These are phyloP conservation scores for Cyprinodon brontotheroides DNA, from an alignment of 2,113 vertebrate species.

Conservation along the genomic window DNA sequence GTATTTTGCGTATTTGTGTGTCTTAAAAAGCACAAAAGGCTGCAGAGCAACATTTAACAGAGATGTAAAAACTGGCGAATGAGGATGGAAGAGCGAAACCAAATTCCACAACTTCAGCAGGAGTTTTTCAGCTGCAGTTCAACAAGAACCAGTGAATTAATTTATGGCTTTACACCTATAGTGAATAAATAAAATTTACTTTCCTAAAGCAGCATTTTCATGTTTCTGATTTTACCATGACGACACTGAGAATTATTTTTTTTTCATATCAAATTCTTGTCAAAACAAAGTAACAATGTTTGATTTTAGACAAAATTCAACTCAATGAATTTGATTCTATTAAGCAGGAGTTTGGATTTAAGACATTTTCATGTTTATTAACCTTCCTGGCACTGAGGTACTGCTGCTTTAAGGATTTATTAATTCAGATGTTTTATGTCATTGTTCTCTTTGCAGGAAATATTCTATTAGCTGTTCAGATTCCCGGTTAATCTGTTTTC, in stretches of 20 bases:
- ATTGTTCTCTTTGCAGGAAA: background rate
- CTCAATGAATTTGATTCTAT: background rate
- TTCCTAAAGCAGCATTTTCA: background rate
- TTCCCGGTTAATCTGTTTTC: background rate
- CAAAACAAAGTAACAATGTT: background rate
- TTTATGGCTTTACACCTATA: background rate
- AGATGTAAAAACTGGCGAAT: background rate
- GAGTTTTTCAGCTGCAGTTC: background rate
- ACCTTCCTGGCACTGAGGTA: background rate
- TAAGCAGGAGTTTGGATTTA: background rate
- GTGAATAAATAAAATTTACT: background rate
- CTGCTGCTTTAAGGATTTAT: background rate
- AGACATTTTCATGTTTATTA: background rate
- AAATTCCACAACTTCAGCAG: background rate
- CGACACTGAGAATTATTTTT: background rate
- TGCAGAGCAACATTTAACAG: background rate
- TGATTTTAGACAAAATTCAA: background rate
- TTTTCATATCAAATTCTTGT: background rate
- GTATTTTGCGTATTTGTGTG: constrained; percentile 2
- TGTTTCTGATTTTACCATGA: background rate
- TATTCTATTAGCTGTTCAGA: background rate
- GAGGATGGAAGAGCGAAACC: background rate
- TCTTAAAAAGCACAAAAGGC: constrained; percentile 69
- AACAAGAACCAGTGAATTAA: background rate
- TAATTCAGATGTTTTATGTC: background rate